These are phyloP conservation scores for Aphelocoma coerulescens DNA, from an alignment of 2,113 vertebrate species.

Conservation along the genomic window DNA sequence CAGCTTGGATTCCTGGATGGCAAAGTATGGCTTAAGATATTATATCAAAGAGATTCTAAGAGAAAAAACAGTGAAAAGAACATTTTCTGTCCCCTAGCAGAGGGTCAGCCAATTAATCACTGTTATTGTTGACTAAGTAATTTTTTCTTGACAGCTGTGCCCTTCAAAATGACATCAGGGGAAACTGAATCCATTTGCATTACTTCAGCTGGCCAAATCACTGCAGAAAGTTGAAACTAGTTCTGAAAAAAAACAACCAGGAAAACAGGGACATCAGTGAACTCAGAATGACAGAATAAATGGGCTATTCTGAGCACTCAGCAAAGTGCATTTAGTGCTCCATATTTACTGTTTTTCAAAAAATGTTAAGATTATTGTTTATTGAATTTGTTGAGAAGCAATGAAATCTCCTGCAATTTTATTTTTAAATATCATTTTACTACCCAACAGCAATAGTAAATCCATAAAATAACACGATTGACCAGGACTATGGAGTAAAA, in stretches of 20 bases:
- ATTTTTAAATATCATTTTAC: conserved; percentile 42
- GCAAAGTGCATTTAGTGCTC: not conserved
- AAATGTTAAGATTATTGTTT: not conserved
- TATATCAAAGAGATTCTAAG: not conserved
- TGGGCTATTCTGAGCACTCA: not conserved
- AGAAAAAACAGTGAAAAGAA: not conserved
- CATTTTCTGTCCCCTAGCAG: not conserved
- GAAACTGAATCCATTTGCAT: not conserved
- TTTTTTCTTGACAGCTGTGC: conserved; percentile 4
- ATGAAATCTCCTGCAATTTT: conserved; percentile 22
- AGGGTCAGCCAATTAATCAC: not conserved
- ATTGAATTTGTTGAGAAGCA: conserved; percentile 5
- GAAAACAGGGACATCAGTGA: not conserved
- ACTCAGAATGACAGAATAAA: not conserved
- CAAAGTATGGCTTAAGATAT: not conserved
- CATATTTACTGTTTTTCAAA: not conserved
- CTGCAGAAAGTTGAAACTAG: not conserved
- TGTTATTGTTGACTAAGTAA: not conserved
- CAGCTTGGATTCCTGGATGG: not conserved
- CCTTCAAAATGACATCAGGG: conserved; percentile 1
- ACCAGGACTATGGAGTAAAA: conserved; percentile 30
- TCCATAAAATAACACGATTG: conserved; percentile 15
- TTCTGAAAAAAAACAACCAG: not conserved
- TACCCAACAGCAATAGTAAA: conserved; percentile 36
- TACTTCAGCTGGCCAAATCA: not conserved